phyloP scores from a whole-genome alignment of 2,797 vertebrate genomes.

The Phrynocephalus vlangalii region DNA sequence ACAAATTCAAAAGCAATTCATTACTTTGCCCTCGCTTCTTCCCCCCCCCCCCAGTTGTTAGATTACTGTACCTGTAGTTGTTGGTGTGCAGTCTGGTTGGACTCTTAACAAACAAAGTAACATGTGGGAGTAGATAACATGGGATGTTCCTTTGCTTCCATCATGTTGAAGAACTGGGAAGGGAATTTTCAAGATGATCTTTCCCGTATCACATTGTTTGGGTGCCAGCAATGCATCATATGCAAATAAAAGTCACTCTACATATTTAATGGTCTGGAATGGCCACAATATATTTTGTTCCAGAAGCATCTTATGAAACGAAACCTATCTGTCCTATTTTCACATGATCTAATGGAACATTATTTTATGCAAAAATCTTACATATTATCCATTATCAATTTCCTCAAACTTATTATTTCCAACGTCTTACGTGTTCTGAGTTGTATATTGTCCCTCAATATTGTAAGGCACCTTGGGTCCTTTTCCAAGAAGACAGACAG shows the following conservation, averaged over 20 bases:
- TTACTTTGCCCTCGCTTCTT: not conserved
- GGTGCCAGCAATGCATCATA: not conserved
- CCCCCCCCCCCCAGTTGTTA: not conserved
- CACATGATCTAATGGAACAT: too few relatives aligned
- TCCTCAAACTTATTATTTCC: too few relatives aligned
- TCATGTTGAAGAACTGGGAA: not conserved
- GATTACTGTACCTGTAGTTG: not conserved
- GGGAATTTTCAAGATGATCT: not conserved
- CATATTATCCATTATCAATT: too few relatives aligned
- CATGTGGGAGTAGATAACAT: not conserved
- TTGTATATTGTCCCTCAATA: too few relatives aligned
- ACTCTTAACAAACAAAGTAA: not conserved
- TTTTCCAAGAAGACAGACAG: too few relatives aligned
- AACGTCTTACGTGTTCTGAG: too few relatives aligned
- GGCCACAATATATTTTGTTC: not conserved
- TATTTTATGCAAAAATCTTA: too few relatives aligned
- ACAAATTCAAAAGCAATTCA: too few relatives aligned
- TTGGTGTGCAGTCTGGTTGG: not conserved
- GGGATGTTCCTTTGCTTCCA: not conserved
- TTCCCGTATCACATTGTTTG: not conserved
- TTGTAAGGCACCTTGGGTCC: too few relatives aligned
- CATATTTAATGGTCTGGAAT: not conserved
- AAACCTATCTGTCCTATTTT: too few relatives aligned
- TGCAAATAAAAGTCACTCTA: not conserved
- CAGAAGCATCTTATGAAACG: too few relatives aligned